Evolutionary conservation across 2,888 invertebrate genomes (phyloP).

Genomic region (Corythucha ciliata): DNA sequence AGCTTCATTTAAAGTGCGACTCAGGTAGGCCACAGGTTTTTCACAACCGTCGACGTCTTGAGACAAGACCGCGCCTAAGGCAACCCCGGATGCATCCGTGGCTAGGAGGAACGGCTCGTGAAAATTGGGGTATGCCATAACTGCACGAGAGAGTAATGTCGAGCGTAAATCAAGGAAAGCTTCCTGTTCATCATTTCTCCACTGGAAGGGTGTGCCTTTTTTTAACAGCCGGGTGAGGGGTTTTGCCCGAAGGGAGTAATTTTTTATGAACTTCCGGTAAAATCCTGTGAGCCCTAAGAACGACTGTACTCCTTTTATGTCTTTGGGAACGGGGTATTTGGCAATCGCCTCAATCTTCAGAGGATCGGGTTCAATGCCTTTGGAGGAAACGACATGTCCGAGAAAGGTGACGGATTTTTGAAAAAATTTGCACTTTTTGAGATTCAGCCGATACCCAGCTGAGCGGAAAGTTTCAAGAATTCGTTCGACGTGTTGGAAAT

Average conservation of each 20-base stretch:
- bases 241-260: slow-evolving; percentile 37
- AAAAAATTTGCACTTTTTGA: neutral
- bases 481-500: neutral
- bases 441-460: neutral
- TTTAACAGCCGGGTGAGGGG: slow-evolving; percentile 33
- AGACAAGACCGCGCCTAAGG: slow-evolving; percentile 37
- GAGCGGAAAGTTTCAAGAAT: neutral
- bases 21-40: slow-evolving; percentile 38
- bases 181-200: slow-evolving; percentile 30
- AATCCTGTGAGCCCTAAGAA: slow-evolving; percentile 40
- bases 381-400: slow-evolving; percentile 4
- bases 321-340: slow-evolving; percentile 15
- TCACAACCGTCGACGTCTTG: slow-evolving; percentile 36
- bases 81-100: slow-evolving; percentile 35
- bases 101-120: slow-evolving; percentile 17
- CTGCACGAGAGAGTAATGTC: slow-evolving; percentile 29
- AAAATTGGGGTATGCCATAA: slow-evolving; percentile 33
- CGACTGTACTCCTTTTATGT: slow-evolving; percentile 24
- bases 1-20: slow-evolving; percentile 36
- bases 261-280: slow-evolving; percentile 40
- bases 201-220: slow-evolving; percentile 30
- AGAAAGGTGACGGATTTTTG: neutral
- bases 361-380: slow-evolving; percentile 8
- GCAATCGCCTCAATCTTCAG: slow-evolving; percentile 15
- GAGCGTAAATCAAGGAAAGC: slow-evolving; percentile 12